These are phyloP conservation scores for Catharus ustulatus DNA, from an alignment of 2,797 vertebrate genomes.

Conservation along the genomic window DNA sequence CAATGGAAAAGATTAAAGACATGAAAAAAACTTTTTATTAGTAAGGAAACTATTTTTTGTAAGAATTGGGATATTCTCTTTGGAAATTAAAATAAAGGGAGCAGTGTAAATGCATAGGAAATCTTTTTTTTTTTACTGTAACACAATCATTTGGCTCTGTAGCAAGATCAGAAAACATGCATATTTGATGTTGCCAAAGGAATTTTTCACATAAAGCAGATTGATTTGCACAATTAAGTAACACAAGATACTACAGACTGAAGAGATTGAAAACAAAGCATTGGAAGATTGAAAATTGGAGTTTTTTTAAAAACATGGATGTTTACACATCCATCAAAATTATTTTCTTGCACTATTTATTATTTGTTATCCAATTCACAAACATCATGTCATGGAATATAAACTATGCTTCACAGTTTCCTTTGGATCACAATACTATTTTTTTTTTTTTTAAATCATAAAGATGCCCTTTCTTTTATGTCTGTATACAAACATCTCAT, in stretches of 20 bases:
- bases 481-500: background rate
- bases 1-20: background rate
- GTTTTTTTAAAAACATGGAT: background rate
- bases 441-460: background rate
- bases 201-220: background rate
- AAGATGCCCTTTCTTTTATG: background rate
- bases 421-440: background rate
- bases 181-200: background rate
- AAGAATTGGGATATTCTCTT: background rate
- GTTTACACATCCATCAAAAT: background rate
- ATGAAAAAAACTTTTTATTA: background rate
- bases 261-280: background rate
- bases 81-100: background rate
- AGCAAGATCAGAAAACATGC: background rate
- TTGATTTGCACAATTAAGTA: background rate
- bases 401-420: background rate
- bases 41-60: background rate
- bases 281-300: rapidly evolving
- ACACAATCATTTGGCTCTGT: background rate
- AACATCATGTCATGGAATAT: background rate
- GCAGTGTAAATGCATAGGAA: background rate
- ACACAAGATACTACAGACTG: background rate
- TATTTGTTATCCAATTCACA: background rate
- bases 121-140: background rate
- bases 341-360: background rate